phyloP scores from a whole-genome alignment of 2,888 invertebrate genomes.

The Silvanus unidentatus region DNA sequence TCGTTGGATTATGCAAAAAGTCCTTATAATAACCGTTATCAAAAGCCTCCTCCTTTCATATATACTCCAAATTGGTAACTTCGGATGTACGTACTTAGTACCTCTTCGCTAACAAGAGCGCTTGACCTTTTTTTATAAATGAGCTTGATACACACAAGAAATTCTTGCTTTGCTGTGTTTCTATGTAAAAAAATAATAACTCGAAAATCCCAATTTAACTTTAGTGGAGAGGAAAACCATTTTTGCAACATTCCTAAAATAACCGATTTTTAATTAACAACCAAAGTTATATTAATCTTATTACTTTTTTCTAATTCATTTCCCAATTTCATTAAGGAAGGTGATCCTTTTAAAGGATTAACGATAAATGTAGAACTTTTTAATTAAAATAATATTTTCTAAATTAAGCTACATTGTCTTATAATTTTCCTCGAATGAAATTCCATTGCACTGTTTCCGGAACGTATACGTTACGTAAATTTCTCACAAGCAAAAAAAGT shows the following conservation, averaged over 20 bases:
- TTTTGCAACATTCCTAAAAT: no score
- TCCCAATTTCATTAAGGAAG: no score
- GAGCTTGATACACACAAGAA: background rate
- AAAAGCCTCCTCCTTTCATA: constrained; percentile 1
- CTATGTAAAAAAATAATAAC: no score
- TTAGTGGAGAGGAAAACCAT: no score
- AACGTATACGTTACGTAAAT: no score
- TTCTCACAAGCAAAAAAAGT: no score
- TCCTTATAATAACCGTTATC: constrained; percentile 4
- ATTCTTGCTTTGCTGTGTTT: no score
- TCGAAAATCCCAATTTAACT: no score
- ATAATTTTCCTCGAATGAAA: constrained; percentile 1
- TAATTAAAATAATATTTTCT: background rate
- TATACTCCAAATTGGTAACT: constrained; percentile 1
- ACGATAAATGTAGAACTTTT: background rate
- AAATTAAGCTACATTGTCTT: background rate
- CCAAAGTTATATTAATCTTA: no score
- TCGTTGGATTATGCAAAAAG: background rate
- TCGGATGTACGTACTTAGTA: background rate
- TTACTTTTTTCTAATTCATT: no score
- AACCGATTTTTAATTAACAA: no score
- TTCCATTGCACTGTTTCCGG: background rate
- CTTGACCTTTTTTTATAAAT: background rate
- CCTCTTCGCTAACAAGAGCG: background rate
- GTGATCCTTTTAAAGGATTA: no score